phyloP scores from a whole-genome alignment of 2,797 vertebrate species.

The Sebastes iracundus region DNA sequence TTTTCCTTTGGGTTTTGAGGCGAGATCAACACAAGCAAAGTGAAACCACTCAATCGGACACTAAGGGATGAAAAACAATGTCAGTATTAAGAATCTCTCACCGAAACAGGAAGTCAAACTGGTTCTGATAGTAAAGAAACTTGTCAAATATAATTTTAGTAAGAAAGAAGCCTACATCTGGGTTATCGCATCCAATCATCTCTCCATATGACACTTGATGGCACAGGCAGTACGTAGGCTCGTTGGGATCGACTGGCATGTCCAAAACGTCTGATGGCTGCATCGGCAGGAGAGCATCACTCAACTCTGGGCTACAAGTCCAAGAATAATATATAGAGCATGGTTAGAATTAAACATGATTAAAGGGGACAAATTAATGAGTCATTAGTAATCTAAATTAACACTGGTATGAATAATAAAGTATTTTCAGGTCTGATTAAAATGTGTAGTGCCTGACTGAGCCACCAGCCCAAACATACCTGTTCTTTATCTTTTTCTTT shows the following conservation, averaged over 20 bases:
- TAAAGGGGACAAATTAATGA: not conserved
- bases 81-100: not conserved
- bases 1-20: conserved; percentile 98
- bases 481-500: conserved; percentile 95
- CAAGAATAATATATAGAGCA: conserved; percentile 5
- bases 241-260: conserved; percentile 97
- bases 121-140: not conserved
- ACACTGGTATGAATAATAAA: not conserved
- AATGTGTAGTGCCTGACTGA: not conserved
- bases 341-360: not conserved
- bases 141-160: not conserved
- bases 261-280: conserved; percentile 95
- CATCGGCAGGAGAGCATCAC: conserved; percentile 89
- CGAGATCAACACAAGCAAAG: conserved; percentile 96
- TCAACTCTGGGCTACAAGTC: conserved; percentile 86
- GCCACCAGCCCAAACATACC: conserved; percentile 73
- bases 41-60: conserved; percentile 99
- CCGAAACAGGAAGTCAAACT: not conserved
- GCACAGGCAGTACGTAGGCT: conserved; percentile 96
- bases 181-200: conserved; percentile 99
- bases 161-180: conserved; percentile 84
- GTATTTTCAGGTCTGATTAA: not conserved
- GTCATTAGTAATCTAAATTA: not conserved
- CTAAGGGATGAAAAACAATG: conserved; percentile 67
- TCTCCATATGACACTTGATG: conserved; percentile 98